A percentile compares a stretch with the other conserved stretches of the same genome.
Conservation (phyloP, 37 sponge, comb jelly and placozoan species). For the Tethya wilhelma region DNA sequence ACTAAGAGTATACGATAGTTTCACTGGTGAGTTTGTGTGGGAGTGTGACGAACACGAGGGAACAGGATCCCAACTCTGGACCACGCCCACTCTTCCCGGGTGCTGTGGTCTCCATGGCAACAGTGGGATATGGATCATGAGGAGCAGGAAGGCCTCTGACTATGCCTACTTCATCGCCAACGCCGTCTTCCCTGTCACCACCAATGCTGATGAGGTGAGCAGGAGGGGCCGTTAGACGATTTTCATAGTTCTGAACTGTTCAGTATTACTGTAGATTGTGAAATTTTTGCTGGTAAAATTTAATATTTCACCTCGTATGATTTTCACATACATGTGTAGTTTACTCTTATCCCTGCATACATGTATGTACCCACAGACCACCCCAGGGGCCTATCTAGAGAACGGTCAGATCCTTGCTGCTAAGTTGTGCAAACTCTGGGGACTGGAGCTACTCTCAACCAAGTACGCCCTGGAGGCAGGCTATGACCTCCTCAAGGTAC, state of each 20-base stretch:
- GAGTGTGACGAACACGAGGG: slow-evolving; percentile 67
- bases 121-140: slow-evolving; percentile 56
- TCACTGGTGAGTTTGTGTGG: slow-evolving; percentile 76
- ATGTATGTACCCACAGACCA: no score
- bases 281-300: no score
- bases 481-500: slow-evolving; percentile 52
- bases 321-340: no score
- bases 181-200: slow-evolving; percentile 62
- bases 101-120: slow-evolving; percentile 43
- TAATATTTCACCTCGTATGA: no score
- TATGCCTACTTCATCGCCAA: slow-evolving; percentile 65
- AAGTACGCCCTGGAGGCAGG: slow-evolving; percentile 58
- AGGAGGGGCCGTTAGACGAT: no score
- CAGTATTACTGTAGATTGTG: no score
- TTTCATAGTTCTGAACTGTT: no score
- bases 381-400: slow-evolving; percentile 47
- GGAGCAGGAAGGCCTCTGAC: slow-evolving; percentile 38
- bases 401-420: slow-evolving; percentile 58
- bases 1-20: slow-evolving; percentile 59
- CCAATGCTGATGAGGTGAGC: slow-evolving; percentile 72
- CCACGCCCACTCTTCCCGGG: not conserved
- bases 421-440: slow-evolving; percentile 57
- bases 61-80: slow-evolving; percentile 21
- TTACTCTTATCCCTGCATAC: no score
- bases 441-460: slow-evolving; percentile 42